Conservation (phyloP, 2,888 invertebrate species). For the Tromatobia lineatoria region DNA sequence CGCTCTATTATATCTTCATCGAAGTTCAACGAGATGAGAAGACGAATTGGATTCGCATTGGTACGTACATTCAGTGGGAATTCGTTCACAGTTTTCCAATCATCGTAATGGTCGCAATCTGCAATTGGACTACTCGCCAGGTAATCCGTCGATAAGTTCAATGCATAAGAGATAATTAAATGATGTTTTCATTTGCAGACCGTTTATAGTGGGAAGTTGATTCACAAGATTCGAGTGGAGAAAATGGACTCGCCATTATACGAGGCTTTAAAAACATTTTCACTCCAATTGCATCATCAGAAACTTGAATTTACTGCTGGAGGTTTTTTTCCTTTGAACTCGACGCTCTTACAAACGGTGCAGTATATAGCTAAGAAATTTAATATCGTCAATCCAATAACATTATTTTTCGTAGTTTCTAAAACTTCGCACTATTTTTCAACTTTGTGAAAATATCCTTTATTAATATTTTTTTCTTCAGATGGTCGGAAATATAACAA, state of each 20-base stretch:
- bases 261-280: slow-evolving; percentile 74
- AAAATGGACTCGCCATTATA: slow-evolving; percentile 59
- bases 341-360: slow-evolving; percentile 78
- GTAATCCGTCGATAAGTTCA: slow-evolving; percentile 10
- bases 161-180: too few species aligned
- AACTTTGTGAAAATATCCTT: not conserved
- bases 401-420: too few species aligned
- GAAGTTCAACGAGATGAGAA: slow-evolving; percentile 40
- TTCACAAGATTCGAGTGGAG: slow-evolving; percentile 62
- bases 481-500: slow-evolving; percentile 71
- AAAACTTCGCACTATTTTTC: too few species aligned
- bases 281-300: slow-evolving; percentile 77
- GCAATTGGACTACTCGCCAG: slow-evolving; percentile 64
- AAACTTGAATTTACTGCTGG: slow-evolving; percentile 77
- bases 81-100: slow-evolving; percentile 60
- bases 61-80: slow-evolving; percentile 63
- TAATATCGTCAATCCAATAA: too few species aligned
- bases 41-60: slow-evolving; percentile 41
- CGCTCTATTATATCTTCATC: slow-evolving; percentile 59
- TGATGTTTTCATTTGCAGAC: slow-evolving; percentile 28
- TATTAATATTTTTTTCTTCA: slow-evolving; percentile 56
- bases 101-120: slow-evolving; percentile 55
- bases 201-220: slow-evolving; percentile 56
- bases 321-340: slow-evolving; percentile 78
- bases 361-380: not conserved